A percentile compares a stretch with the other conserved stretches of the same genome.
Conservation (phyloP, 2,888 invertebrate species). For the Acleris laterana region DNA sequence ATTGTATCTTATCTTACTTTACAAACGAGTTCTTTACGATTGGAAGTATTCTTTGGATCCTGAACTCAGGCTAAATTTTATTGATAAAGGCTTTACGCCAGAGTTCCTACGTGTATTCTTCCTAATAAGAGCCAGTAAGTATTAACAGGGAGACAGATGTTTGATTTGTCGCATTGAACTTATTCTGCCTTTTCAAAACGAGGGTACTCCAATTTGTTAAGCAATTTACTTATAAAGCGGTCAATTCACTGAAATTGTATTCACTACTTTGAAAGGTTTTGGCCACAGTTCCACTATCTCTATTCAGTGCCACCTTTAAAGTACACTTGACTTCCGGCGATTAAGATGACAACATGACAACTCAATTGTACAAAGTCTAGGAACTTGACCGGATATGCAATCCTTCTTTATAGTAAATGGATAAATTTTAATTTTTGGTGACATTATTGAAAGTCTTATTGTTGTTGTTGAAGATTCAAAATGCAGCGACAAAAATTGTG, state of each 20-base stretch:
- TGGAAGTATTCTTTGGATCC: neutral
- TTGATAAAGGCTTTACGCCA: conserved; percentile 2
- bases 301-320: conserved; percentile 38
- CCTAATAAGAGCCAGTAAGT: conserved; percentile 12
- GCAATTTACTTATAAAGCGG: conserved; percentile 30
- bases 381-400: conserved; percentile 54
- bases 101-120: neutral
- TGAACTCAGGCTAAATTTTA: conserved; percentile 5
- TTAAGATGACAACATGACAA: conserved; percentile 41
- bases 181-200: conserved; percentile 22
- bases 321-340: conserved; percentile 50
- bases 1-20: conserved; percentile 26
- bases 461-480: conserved; percentile 7
- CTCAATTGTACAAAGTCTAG: conserved; percentile 56
- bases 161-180: conserved; percentile 11
- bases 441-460: conserved; percentile 4
- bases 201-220: conserved; percentile 31
- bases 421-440: conserved; percentile 17
- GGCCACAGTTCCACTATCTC: conserved; percentile 27
- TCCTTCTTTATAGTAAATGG: conserved; percentile 39
- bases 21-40: conserved; percentile 7
- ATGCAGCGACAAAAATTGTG: conserved; percentile 10
- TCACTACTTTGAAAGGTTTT: conserved; percentile 29
- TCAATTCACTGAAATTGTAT: conserved; percentile 27
- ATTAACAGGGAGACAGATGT: conserved; percentile 27